Conservation (phyloP, 2,797 vertebrate genomes). For the Scarus forsteni region DNA sequence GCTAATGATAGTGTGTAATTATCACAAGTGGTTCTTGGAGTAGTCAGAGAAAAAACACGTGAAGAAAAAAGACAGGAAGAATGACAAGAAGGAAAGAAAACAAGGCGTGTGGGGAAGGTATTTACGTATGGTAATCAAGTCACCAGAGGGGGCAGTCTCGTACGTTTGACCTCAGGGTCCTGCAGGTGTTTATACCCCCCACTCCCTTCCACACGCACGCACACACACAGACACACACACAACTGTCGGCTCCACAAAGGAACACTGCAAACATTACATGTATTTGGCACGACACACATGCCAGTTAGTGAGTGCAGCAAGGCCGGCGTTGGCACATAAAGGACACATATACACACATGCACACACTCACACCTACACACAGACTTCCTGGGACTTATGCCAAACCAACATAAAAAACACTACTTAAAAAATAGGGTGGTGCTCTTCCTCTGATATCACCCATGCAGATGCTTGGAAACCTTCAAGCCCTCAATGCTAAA, state of each 20-base stretch:
- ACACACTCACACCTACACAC: constrained; percentile 38
- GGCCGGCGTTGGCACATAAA: constrained; percentile 48
- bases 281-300: constrained; percentile 46
- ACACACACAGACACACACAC: constrained; percentile 18
- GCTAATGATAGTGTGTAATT: no score
- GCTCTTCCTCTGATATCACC: constrained; percentile 78
- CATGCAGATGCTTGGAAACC: constrained; percentile 80
- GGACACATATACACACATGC: constrained; percentile 26
- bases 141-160: constrained; percentile 75
- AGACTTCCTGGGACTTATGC: constrained; percentile 64
- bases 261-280: constrained; percentile 56
- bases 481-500: constrained; percentile 77
- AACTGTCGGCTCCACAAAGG: constrained; percentile 35
- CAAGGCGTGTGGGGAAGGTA: constrained; percentile 39
- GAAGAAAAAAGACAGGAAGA: background rate
- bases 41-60: constrained; percentile 1
- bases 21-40: no score
- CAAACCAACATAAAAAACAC: constrained; percentile 74
- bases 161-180: constrained; percentile 77
- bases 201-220: constrained; percentile 7
- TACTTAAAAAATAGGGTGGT: constrained; percentile 76
- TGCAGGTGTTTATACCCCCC: constrained; percentile 78
- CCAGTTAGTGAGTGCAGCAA: constrained; percentile 49
- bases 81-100: background rate
- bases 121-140: constrained; percentile 70